Evolutionary conservation across 2,113 vertebrate species (phyloP).

Genomic region (Cebus imitator): DNA sequence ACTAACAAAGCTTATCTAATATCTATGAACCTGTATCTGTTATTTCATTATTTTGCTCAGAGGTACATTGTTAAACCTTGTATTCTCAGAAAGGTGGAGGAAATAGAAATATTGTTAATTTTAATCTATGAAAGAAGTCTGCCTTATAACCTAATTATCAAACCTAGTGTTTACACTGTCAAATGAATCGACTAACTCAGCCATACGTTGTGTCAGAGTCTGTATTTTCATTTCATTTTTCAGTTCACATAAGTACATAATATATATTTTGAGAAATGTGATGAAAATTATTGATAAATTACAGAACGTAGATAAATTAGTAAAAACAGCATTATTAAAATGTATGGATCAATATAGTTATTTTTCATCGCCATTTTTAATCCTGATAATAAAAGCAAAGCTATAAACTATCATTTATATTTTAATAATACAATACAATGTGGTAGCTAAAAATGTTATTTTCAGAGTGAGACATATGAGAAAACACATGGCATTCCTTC

Average conservation of each 20-base stretch:
- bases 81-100: background rate
- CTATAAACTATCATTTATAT: slow-evolving; percentile 12
- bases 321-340: background rate
- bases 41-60: background rate
- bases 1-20: background rate
- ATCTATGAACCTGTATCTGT: background rate
- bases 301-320: background rate
- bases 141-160: background rate
- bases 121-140: background rate
- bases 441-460: slow-evolving; percentile 35
- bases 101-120: slow-evolving; percentile 44
- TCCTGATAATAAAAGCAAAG: slow-evolving; percentile 2
- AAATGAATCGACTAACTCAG: background rate
- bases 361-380: slow-evolving; percentile 26
- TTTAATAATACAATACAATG: slow-evolving; percentile 9
- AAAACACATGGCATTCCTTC: background rate
- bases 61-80: background rate
- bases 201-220: background rate
- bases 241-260: background rate
- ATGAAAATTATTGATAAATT: background rate
- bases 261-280: background rate
- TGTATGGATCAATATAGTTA: background rate
- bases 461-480: slow-evolving; percentile 11
- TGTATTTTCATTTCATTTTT: slow-evolving; percentile 35
- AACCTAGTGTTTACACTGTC: background rate